Evolutionary conservation across 1,140 invertebrate species (phyloP).

Genomic region (Calycopis cecrops): DNA sequence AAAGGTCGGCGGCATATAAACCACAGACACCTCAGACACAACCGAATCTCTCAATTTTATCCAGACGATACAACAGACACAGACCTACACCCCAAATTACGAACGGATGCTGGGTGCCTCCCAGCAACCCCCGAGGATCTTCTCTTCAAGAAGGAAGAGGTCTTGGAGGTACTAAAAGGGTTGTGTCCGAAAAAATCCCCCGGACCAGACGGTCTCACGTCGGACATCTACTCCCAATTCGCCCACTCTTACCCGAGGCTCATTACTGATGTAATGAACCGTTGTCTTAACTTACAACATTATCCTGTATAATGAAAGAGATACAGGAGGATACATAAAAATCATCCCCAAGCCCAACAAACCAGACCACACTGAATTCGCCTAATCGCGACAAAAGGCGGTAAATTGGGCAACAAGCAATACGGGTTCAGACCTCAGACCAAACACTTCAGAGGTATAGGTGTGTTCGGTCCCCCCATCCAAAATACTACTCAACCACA

Average conservation of each 20-base stretch:
- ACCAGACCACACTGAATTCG: no score
- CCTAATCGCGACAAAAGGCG: no score
- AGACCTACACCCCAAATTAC: not conserved
- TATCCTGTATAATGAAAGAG: constrained; percentile 11
- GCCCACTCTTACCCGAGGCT: constrained; percentile 13
- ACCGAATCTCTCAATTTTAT: constrained; percentile 24
- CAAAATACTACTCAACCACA: no score
- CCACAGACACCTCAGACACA: constrained; percentile 17
- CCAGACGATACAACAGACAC: constrained; percentile 27
- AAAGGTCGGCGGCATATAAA: not conserved
- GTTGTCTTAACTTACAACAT: constrained; percentile 1
- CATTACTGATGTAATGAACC: constrained; percentile 23
- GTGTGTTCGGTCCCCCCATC: no score
- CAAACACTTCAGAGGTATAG: no score
- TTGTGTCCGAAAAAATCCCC: constrained; percentile 30
- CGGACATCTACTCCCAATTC: constrained; percentile 29
- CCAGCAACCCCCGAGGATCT: constrained; percentile 14
- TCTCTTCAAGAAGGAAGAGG: constrained; percentile 17
- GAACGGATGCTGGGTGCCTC: not conserved
- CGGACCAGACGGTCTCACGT: constrained; percentile 26
- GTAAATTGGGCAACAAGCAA: no score
- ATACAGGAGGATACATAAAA: constrained; percentile 10
- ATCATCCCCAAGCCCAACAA: constrained; percentile 19
- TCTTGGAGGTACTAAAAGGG: constrained; percentile 16
- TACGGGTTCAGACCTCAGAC: no score